phyloP scores from a whole-genome alignment of 1,140 invertebrate species.

The Drosophila navojoa region DNA sequence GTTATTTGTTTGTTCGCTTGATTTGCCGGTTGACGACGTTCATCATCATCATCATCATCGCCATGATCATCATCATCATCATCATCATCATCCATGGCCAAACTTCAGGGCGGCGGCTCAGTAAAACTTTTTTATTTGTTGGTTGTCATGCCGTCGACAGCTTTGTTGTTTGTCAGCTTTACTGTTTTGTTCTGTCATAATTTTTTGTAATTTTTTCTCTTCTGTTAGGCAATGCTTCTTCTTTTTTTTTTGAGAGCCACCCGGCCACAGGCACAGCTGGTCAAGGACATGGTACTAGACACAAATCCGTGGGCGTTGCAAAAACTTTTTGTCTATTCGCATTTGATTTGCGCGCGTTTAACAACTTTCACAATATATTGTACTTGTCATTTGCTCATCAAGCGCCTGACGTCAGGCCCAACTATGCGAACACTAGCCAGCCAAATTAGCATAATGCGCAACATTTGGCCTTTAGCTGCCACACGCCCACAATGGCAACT shows the following conservation, averaged over 20 bases:
- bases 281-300: slow-evolving; percentile 29
- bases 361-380: slow-evolving; percentile 39
- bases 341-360: slow-evolving; percentile 30
- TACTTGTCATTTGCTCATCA: slow-evolving; percentile 41
- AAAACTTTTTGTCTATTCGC: slow-evolving; percentile 20
- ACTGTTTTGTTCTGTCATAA: slow-evolving; percentile 38
- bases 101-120: slow-evolving; percentile 48
- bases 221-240: not conserved
- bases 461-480: slow-evolving; percentile 18
- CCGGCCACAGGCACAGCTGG: not conserved
- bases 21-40: slow-evolving; percentile 66
- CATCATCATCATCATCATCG: slow-evolving; percentile 18
- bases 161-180: slow-evolving; percentile 53
- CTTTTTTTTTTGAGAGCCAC: slow-evolving; percentile 40
- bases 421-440: slow-evolving; percentile 16
- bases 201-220: not conserved
- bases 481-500: slow-evolving; percentile 20
- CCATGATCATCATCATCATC: slow-evolving; percentile 35
- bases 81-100: slow-evolving; percentile 38
- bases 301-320: slow-evolving; percentile 23
- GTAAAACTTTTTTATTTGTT: slow-evolving; percentile 35
- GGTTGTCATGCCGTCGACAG: slow-evolving; percentile 44
- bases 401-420: slow-evolving; percentile 37
- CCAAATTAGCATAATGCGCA: slow-evolving; percentile 40
- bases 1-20: slow-evolving; percentile 59